phyloP scores from a whole-genome alignment of 1,140 invertebrate species.

The Conus betulinus region DNA sequence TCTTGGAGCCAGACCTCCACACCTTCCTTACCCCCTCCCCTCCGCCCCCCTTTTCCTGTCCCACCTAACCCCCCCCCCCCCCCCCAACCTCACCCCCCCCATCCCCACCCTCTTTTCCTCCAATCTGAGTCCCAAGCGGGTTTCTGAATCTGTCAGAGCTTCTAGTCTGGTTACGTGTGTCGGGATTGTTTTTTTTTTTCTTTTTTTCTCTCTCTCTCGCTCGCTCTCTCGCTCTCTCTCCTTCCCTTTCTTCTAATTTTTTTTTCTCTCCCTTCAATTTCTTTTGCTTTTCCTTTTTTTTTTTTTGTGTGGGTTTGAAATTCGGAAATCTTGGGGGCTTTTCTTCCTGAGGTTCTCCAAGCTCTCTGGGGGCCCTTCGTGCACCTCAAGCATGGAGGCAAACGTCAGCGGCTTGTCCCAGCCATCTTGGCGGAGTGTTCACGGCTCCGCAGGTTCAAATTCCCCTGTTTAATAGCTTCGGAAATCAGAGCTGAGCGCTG shows the following conservation, averaged over 20 bases:
- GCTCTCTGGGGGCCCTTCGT: not conserved
- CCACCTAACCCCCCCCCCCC: not conserved
- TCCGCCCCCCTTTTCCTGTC: not conserved
- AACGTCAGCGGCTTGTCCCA: conserved; percentile 11
- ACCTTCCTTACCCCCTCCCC: too few relatives aligned
- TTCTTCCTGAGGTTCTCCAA: not conserved
- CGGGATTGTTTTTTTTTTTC: not conserved
- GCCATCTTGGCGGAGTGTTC: not conserved
- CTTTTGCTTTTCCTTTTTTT: not conserved
- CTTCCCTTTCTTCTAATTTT: too few relatives aligned
- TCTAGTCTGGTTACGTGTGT: not conserved
- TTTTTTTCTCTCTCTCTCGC: too few relatives aligned
- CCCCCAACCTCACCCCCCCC: not conserved
- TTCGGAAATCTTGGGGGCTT: not conserved
- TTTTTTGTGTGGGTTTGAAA: not conserved
- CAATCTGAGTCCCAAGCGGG: not conserved
- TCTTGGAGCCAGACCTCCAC: too few relatives aligned
- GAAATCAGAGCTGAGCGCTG: conserved; percentile 28
- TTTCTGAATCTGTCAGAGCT: conserved; percentile 11
- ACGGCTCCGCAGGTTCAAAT: not conserved
- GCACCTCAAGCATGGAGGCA: conserved; percentile 14
- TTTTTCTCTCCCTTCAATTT: not conserved
- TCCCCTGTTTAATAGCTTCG: conserved; percentile 32
- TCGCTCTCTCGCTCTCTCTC: too few relatives aligned
- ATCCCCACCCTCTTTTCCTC: not conserved